Conservation (phyloP, 1,140 invertebrate genomes). For the Oncopodura yosiiana region DNA sequence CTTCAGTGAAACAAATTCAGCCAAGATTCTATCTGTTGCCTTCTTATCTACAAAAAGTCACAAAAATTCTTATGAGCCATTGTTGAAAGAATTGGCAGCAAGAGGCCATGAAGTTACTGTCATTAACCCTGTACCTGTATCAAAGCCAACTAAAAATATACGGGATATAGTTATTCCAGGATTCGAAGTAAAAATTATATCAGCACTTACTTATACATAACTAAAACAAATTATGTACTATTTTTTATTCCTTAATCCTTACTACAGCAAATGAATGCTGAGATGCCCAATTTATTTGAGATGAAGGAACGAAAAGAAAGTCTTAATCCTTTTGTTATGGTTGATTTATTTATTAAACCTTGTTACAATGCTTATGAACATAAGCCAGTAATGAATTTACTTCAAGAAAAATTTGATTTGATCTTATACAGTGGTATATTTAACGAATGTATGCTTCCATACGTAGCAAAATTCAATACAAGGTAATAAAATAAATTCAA, state of each 20-base stretch:
- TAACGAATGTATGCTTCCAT: constrained; percentile 40
- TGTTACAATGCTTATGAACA: constrained; percentile 9
- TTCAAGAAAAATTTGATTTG: constrained; percentile 41
- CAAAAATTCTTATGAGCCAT: constrained; percentile 15
- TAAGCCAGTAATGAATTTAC: constrained; percentile 1
- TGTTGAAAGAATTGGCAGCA: constrained; percentile 29
- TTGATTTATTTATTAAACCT: background rate
- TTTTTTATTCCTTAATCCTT: background rate
- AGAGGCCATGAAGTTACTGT: constrained; percentile 36
- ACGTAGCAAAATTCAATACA: constrained; percentile 43
- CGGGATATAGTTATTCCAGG: constrained; percentile 3
- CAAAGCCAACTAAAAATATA: constrained; percentile 33
- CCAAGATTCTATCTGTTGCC: constrained; percentile 2
- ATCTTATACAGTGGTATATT: constrained; percentile 42
- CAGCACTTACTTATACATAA: background rate
- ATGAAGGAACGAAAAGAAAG: background rate
- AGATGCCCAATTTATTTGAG: constrained; percentile 4
- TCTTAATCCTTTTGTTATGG: background rate
- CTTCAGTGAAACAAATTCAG: too few species aligned
- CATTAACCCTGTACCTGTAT: constrained; percentile 39
- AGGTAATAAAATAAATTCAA: too few species aligned
- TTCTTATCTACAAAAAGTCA: constrained; percentile 15
- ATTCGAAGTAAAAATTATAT: too few species aligned
- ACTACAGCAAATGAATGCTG: background rate
- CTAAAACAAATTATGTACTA: background rate